Evolutionary conservation across 2,888 invertebrate genomes (phyloP), one percentile per base, ranked within the genome.

Genomic region (Coenonympha arcania): DNA sequence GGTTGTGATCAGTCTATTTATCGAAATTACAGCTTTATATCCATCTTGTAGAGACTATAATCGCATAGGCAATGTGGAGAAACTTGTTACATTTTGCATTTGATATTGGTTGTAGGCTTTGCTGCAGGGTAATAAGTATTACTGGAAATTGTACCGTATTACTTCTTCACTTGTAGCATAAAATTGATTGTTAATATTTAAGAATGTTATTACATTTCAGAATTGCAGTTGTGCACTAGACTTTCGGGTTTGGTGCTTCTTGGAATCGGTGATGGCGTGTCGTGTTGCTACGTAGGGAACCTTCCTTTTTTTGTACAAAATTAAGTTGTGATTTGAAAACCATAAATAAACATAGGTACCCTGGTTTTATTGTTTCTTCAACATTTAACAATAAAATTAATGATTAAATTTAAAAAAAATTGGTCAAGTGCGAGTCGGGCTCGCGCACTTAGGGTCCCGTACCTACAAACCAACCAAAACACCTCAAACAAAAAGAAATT

Each of bases 211-310:
- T 61, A 43, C 68, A 40, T 65, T 76, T 65, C 57, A 50, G 48
- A 40, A 49, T 55, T 61, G 58, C 52, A 41, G 31, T 73, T 76
- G 74, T 76, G 78, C 73, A 77, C 68, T 78, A 76, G 74, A 69
- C 73, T 69, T 80, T 73, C 60, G 58, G 68, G 71, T 72, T 73
- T 63, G 60, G 64, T 61, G 65, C 59, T 81, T 81, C 81, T 76
- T 52, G 67, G 82, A 80, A 80, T 68, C 65, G 67, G 31, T 67
- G 70, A 69, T 69, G 64, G 67, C 68, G 55, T 70, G 72, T 72
- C 73, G n/a, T n/a, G n/a, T 61, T 62, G 59, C 63, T 59, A 66
- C 57, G 62, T 55, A 59, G 56, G 58, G 58, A 59, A 60, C 55
- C 65, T 69, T 68, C 69, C 71, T 66, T 68, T 15, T 13, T 39